Percentiles rank a stretch among this genome's conserved stretches.
These are phyloP conservation scores for Lordiphosa andalusiaca DNA, from an alignment of 2,888 invertebrate species.

Conservation along the genomic window DNA sequence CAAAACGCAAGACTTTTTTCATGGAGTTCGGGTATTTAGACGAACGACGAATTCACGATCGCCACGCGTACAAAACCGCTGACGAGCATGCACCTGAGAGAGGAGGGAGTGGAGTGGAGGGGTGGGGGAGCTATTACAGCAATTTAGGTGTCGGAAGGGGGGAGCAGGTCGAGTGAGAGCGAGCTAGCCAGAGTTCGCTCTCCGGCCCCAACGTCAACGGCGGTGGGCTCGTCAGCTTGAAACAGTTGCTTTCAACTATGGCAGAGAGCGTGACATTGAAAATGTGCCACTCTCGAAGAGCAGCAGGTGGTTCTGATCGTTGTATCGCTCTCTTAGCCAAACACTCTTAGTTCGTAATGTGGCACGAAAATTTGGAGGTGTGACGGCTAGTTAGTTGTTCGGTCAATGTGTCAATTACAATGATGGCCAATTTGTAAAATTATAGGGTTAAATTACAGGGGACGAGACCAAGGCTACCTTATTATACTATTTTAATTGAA, in stretches of 20 bases:
- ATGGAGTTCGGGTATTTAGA: conserved; percentile 9
- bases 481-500: conserved; percentile 27
- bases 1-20: conserved; percentile 20
- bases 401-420: conserved; percentile 17
- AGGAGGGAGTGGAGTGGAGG: not conserved
- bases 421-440: conserved; percentile 23
- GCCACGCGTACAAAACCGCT: conserved; percentile 55
- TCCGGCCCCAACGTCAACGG: too few relatives aligned
- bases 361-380: conserved; percentile 30
- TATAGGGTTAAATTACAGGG: conserved; percentile 39
- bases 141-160: too few relatives aligned
- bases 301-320: conserved; percentile 6
- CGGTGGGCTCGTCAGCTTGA: too few relatives aligned
- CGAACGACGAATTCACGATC: conserved; percentile 44
- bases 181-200: conserved; percentile 8
- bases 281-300: not conserved
- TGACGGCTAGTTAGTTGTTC: conserved; percentile 12
- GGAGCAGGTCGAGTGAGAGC: not conserved
- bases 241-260: not conserved
- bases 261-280: conserved; percentile 26
- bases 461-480: conserved; percentile 38
- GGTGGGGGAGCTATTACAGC: not conserved
- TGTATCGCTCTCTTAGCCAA: conserved; percentile 4
- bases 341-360: not conserved
- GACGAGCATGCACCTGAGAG: conserved; percentile 25